Evolutionary conservation across 2,113 vertebrate species (phyloP).

Genomic region (Poeciliopsis retropinna): DNA sequence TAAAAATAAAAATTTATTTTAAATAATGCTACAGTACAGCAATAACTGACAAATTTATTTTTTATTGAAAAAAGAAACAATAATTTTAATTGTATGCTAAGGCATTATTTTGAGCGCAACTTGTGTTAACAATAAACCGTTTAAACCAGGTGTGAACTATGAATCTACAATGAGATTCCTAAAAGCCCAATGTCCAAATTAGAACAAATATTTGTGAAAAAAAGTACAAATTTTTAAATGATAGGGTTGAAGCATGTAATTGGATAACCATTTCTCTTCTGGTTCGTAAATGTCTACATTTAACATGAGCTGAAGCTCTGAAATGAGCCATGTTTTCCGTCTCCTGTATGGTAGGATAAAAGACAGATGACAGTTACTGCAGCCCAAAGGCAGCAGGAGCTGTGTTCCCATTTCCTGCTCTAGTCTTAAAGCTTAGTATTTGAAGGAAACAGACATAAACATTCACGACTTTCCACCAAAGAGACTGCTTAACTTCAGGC

Average conservation of each 20-base stretch:
- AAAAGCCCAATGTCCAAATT: no score
- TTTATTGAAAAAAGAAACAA: not conserved
- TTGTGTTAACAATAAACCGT: not conserved
- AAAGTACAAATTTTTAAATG: not conserved
- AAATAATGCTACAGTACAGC: no score
- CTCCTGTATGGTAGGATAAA: slow-evolving; percentile 40
- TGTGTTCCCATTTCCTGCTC: slow-evolving; percentile 64
- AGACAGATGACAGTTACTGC: slow-evolving; percentile 50
- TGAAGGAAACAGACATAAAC: slow-evolving; percentile 60
- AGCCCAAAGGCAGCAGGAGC: slow-evolving; percentile 37
- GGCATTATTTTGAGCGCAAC: not conserved
- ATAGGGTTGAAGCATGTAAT: not conserved
- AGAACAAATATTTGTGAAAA: no score
- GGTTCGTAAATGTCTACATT: not conserved
- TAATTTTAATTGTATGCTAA: not conserved
- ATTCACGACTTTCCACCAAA: slow-evolving; percentile 56
- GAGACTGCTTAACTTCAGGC: slow-evolving; percentile 34
- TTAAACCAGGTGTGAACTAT: not conserved
- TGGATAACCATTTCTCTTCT: not conserved
- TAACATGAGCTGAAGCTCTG: not conserved
- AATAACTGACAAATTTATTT: no score
- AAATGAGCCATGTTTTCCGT: slow-evolving; percentile 32
- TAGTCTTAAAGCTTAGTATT: slow-evolving; percentile 45
- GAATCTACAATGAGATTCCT: no score
- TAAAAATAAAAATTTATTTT: no score